Conservation (phyloP, 2,888 invertebrate genomes). For the Plusia festucae region DNA sequence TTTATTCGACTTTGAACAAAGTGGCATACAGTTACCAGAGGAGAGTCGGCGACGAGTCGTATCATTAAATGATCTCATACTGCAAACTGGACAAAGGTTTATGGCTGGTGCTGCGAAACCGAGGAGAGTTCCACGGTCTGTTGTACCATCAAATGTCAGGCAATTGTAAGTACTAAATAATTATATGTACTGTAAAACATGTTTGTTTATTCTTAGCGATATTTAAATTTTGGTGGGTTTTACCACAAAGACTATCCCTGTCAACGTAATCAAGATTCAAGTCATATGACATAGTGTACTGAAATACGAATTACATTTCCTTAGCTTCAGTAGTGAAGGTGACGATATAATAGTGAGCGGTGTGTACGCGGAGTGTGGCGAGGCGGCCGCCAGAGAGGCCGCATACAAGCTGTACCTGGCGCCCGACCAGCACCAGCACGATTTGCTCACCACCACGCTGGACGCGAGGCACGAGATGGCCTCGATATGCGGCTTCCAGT, state of each 20-base stretch:
- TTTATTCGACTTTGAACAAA: conserved; percentile 98
- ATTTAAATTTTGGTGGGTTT: too few species aligned
- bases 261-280: too few species aligned
- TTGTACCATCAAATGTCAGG: conserved; percentile 92
- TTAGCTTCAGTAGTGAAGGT: conserved; percentile 91
- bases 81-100: conserved; percentile 95
- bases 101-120: conserved; percentile 93
- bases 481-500: conserved; percentile 95
- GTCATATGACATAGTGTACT: too few species aligned
- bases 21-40: conserved; percentile 97
- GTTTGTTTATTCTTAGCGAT: too few species aligned
- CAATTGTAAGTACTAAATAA: conserved; percentile 90
- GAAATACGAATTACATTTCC: too few species aligned
- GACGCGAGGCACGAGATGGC: conserved; percentile 94
- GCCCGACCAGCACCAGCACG: conserved; percentile 94
- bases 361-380: conserved; percentile 94
- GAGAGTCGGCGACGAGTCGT: conserved; percentile 93
- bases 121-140: conserved; percentile 90
- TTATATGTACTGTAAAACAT: not conserved
- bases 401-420: conserved; percentile 96
- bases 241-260: too few species aligned
- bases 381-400: conserved; percentile 94
- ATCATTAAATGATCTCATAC: conserved; percentile 94
- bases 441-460: conserved; percentile 92
- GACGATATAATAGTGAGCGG: conserved; percentile 94